Evolutionary conservation across 2,888 invertebrate genomes (phyloP).

Genomic region (Agrotis exclamationis): DNA sequence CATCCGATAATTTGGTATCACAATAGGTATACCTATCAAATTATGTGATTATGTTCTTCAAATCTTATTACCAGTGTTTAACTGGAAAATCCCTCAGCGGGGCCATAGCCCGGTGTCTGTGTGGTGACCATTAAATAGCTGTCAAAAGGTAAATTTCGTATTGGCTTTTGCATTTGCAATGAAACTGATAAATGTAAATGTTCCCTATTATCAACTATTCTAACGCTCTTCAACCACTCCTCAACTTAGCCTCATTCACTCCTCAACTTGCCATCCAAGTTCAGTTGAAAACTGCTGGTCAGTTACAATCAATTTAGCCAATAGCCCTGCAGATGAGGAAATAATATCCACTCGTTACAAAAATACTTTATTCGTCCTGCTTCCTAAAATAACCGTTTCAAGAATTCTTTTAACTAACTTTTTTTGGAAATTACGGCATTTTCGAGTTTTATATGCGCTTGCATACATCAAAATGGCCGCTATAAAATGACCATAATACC

Average conservation of each 20-base stretch:
- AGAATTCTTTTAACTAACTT: neutral
- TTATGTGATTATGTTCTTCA: neutral
- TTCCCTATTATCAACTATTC: no score
- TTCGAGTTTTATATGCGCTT: constrained; percentile 14
- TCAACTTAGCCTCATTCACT: no score
- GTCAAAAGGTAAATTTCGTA: no score
- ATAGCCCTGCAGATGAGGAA: constrained; percentile 10
- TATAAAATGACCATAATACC: constrained; percentile 25
- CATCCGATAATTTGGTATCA: no score
- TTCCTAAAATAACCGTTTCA: constrained; percentile 27
- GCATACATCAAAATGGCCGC: neutral
- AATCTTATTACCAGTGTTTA: neutral
- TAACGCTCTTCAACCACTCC: no score
- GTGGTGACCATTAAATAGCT: no score
- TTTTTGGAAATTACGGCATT: neutral
- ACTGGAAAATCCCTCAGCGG: constrained; percentile 10
- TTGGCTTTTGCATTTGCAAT: no score
- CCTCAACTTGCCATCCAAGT: no score
- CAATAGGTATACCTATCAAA: neutral
- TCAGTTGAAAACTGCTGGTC: no score
- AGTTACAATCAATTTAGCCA: no score
- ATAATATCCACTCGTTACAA: neutral
- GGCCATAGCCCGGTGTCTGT: no score
- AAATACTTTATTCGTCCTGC: neutral
- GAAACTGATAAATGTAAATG: no score